Evolutionary conservation across 1,140 invertebrate genomes (phyloP).

Genomic region (Cydia fagiglandana): DNA sequence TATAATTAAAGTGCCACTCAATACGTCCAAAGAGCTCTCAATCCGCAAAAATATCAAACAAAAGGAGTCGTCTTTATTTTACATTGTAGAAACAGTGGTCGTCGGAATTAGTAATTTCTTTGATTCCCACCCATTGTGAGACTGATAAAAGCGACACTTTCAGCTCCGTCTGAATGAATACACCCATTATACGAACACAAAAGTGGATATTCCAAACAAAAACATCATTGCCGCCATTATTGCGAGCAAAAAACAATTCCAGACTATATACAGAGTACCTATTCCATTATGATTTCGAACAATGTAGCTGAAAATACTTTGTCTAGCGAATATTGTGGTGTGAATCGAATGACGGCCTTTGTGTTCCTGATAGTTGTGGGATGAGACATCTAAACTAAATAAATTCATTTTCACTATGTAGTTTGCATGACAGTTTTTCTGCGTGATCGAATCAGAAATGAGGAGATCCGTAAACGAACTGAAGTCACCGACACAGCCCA

Average conservation of each 20-base stretch:
- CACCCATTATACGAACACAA: slow-evolving; percentile 73
- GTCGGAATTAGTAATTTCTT: slow-evolving; percentile 72
- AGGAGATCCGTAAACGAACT: no score
- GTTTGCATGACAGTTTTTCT: no score
- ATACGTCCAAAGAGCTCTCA: not conserved
- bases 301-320: slow-evolving; percentile 54
- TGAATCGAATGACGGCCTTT: slow-evolving; percentile 16
- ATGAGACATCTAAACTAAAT: not conserved
- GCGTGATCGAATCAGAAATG: no score
- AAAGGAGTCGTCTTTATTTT: slow-evolving; percentile 51
- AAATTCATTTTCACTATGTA: not conserved
- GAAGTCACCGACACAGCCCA: no score
- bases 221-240: slow-evolving; percentile 59
- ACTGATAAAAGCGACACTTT: slow-evolving; percentile 77
- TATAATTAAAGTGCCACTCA: not conserved
- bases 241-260: slow-evolving; percentile 55
- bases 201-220: slow-evolving; percentile 71
- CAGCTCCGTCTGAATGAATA: slow-evolving; percentile 73
- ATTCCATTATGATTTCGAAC: slow-evolving; percentile 55
- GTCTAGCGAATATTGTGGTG: slow-evolving; percentile 42
- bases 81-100: slow-evolving; percentile 51
- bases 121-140: slow-evolving; percentile 75
- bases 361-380: slow-evolving; percentile 20
- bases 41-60: slow-evolving; percentile 43
- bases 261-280: slow-evolving; percentile 35